Evolutionary conservation across 2,113 vertebrate species (phyloP).

Genomic region (Pelusios castaneus): DNA sequence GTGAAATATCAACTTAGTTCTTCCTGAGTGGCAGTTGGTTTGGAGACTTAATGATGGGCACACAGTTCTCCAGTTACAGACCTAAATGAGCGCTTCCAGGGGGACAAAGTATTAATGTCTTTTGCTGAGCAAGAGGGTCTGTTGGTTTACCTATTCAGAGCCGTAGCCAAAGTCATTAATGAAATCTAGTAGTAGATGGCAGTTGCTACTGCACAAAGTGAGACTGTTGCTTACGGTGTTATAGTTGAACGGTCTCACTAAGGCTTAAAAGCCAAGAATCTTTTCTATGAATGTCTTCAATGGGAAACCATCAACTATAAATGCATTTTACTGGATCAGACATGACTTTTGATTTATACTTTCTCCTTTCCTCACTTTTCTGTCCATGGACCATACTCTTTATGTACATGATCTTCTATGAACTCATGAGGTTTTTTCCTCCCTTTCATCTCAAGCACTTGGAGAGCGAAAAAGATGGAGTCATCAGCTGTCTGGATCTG

Average conservation of each 20-base stretch:
- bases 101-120: background rate
- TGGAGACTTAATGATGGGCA: background rate
- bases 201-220: background rate
- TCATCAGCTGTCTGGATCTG: conserved; percentile 93
- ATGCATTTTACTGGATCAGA: background rate
- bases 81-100: background rate
- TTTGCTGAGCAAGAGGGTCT: background rate
- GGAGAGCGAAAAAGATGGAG: conserved; percentile 93
- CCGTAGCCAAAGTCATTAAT: background rate
- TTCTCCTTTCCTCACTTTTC: background rate
- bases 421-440: background rate
- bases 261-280: background rate
- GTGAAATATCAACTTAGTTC: background rate
- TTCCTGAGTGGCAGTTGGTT: background rate
- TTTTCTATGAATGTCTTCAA: fast-evolving
- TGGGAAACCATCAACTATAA: background rate
- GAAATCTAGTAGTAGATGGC: background rate
- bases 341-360: background rate
- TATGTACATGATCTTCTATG: background rate
- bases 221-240: background rate
- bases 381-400: background rate
- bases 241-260: background rate
- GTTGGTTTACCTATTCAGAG: too few species aligned
- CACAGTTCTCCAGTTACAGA: background rate
- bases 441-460: conserved; percentile 81